Evolutionary conservation across 2,797 vertebrate genomes (phyloP).

Genomic region (Cryptoprocta ferox): DNA sequence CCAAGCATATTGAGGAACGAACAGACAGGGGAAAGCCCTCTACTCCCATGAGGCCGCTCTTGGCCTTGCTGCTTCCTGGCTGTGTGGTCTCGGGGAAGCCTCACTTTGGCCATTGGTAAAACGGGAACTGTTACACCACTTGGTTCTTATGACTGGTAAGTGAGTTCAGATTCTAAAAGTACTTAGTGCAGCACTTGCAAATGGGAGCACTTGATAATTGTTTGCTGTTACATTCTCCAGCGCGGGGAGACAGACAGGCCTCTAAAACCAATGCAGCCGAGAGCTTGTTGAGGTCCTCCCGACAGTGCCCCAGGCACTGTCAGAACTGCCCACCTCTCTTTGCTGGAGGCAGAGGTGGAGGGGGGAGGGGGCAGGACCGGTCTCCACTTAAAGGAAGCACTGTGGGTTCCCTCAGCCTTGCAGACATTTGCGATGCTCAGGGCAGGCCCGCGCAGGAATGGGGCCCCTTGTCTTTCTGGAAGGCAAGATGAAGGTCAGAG

Average conservation of each 20-base stretch:
- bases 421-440: not conserved
- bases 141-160: not conserved
- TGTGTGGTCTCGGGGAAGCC: not conserved
- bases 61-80: not conserved
- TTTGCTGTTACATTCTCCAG: not conserved
- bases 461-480: not conserved
- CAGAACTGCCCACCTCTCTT: not conserved
- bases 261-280: not conserved
- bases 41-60: not conserved
- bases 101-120: not conserved
- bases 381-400: not conserved
- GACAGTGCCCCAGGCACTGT: not conserved
- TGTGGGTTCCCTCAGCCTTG: not conserved
- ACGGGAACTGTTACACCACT: not conserved
- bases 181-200: not conserved
- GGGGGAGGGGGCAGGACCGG: not conserved
- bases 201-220: rapidly evolving
- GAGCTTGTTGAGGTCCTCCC: not conserved
- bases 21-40: not conserved
- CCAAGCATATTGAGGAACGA: not conserved
- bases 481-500: not conserved
- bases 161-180: not conserved
- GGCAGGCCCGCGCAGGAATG: not conserved
- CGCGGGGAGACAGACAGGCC: not conserved
- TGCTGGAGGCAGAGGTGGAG: not conserved